Percentiles rank a stretch among this genome's conserved stretches.
Conservation (phyloP, 2,797 vertebrate species). For the Melanogrammus aeglefinus region DNA sequence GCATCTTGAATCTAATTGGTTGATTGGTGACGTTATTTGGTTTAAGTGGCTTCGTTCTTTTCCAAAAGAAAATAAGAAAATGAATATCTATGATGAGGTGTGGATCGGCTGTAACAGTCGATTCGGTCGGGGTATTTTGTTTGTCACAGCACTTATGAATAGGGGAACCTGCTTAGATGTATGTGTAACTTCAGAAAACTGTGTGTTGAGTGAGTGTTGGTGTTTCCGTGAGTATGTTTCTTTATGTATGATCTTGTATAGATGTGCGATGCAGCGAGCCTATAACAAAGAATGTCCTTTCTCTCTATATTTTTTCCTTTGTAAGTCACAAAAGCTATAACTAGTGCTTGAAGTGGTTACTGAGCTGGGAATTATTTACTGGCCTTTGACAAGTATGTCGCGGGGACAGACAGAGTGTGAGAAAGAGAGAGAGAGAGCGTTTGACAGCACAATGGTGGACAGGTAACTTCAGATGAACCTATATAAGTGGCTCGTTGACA, state of each 20-base stretch:
- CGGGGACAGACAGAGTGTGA: conserved; percentile 21
- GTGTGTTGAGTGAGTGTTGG: conserved; percentile 53
- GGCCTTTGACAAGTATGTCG: conserved; percentile 53
- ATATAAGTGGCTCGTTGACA: conserved; percentile 69
- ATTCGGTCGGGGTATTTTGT: conserved; percentile 67
- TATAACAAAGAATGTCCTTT: conserved; percentile 62
- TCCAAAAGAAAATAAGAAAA: conserved; percentile 55
- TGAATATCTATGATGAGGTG: conserved; percentile 49
- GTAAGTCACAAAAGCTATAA: conserved; percentile 56
- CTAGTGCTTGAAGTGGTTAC: conserved; percentile 55
- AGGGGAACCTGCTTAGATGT: conserved; percentile 71
- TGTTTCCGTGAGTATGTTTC: conserved; percentile 49
- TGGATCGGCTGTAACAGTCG: conserved; percentile 61
- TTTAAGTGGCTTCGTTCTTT: conserved; percentile 55
- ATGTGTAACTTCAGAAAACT: conserved; percentile 71
- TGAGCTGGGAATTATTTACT: conserved; percentile 50
- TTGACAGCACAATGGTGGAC: conserved; percentile 31
- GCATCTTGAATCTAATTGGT: conserved; percentile 62
- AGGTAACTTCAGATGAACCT: conserved; percentile 62
- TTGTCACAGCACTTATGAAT: conserved; percentile 78
- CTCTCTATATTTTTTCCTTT: conserved; percentile 51
- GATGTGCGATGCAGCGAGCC: conserved; percentile 59
- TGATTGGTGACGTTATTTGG: conserved; percentile 57
- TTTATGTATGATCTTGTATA: conserved; percentile 46
- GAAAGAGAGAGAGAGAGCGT: conserved; percentile 21